Evolutionary conservation across 2,113 vertebrate species (phyloP), one percentile per base, ranked within the genome.

Genomic region (Cebus imitator): DNA sequence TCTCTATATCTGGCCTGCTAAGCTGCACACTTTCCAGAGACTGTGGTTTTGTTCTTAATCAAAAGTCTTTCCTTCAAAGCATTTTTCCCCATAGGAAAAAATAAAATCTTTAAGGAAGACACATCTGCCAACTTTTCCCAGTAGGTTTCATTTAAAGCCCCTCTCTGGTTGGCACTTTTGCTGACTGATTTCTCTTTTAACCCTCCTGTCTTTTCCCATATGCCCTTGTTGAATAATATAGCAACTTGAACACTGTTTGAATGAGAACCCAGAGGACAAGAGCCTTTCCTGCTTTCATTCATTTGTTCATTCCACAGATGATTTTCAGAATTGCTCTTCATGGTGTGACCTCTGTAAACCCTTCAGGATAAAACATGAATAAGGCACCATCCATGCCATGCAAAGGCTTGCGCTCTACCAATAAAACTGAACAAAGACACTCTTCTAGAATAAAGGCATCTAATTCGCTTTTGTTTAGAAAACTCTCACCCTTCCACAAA

Each of bases 51-150:
- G 14, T 95, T 92, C 64, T 82, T 90, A 92, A 92, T 93, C 10
- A 87, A 95, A 97, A 68, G 27, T 72, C 16, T 84, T 45, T 83
- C 83, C 52, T 94, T 97, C 88, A 96, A 94, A 96, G 55, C 37
- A 43, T 50, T 97, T 92, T 72, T 37, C 13, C 68, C 50, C 55
- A 52, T 7, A 61, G 12, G 61, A 90, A 80, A 96, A 50, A 95
- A 78, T n/a, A 40, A 90, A 87, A n/a, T 72, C n/a, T 92, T 79
- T 61, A 80, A 20, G 43, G 55, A 91, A 86, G 72, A 87, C 25
- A 52, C 0, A 45, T 70, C 37, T n/a, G 86, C 78, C 93, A 89
- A 73, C 7, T 50, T 91, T 86, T 18, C 70, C 48, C 27, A 30
- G 37, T 18, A 27, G 32, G 43, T 76, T 96, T 95, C 35, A 40